These are phyloP conservation scores for Phengaris alcon DNA, from an alignment of 2,888 invertebrate species.

Conservation along the genomic window DNA sequence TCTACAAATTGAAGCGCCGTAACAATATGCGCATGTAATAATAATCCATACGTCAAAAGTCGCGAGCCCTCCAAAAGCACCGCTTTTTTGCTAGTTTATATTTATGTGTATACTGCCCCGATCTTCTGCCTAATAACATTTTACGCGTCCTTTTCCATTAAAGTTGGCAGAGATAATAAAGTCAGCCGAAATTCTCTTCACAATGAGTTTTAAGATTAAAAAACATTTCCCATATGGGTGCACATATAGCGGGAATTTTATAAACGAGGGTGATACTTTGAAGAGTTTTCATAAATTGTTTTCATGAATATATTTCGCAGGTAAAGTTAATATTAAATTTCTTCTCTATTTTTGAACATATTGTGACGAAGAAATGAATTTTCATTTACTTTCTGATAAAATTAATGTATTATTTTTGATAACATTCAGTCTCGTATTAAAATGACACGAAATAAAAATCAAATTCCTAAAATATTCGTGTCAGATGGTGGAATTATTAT, in stretches of 20 bases:
- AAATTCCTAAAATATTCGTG: no score
- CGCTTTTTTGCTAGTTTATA: no score
- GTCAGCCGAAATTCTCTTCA: conserved; percentile 5
- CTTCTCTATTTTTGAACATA: not conserved
- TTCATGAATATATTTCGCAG: conserved; percentile 13
- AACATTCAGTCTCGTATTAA: not conserved
- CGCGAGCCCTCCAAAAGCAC: no score
- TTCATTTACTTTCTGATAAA: not conserved
- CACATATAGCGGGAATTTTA: not conserved
- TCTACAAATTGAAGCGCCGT: no score
- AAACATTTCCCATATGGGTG: conserved; percentile 21
- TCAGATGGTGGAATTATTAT: no score
- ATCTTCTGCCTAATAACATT: not conserved
- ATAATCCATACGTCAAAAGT: no score
- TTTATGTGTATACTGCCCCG: not conserved
- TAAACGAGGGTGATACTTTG: conserved; percentile 23
- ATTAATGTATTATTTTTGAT: not conserved
- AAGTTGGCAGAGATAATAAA: conserved; percentile 17
- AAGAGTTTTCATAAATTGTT: conserved; percentile 16
- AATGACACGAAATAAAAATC: not conserved
- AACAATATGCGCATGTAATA: no score
- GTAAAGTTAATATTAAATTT: not conserved
- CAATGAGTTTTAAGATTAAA: conserved; percentile 16
- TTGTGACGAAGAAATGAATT: not conserved
- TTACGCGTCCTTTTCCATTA: conserved; percentile 8